Percentiles rank a stretch among this genome's conserved stretches.
Evolutionary conservation across 1,140 invertebrate species (phyloP).

Genomic region (Drosophila ercepeae): DNA sequence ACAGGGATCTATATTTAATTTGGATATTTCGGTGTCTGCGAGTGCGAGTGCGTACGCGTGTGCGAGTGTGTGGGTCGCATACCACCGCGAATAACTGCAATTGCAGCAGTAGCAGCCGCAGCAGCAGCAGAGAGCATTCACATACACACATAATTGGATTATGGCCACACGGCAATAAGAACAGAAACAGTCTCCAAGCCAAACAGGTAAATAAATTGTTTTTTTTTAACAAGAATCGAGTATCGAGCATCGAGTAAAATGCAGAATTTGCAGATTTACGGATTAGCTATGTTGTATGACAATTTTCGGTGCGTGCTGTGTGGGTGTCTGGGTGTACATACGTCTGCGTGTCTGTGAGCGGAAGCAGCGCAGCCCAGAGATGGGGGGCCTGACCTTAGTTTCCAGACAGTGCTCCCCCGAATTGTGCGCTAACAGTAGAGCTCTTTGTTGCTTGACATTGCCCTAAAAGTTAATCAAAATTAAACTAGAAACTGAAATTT

Average conservation of each 20-base stretch:
- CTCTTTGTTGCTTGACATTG: too few relatives aligned
- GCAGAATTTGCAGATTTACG: slow-evolving; percentile 19
- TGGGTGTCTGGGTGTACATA: slow-evolving; percentile 26
- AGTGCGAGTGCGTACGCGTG: slow-evolving; percentile 35
- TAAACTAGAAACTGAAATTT: background rate
- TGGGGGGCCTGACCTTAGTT: slow-evolving; percentile 43
- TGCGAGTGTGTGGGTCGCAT: slow-evolving; percentile 41
- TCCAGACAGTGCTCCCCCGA: slow-evolving; percentile 11
- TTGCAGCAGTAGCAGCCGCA: slow-evolving; percentile 46
- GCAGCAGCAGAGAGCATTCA: slow-evolving; percentile 31
- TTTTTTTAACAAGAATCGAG: slow-evolving; percentile 11
- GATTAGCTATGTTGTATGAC: slow-evolving; percentile 25
- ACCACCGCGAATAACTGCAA: slow-evolving; percentile 54
- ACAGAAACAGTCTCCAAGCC: slow-evolving; percentile 25
- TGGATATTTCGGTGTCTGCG: slow-evolving; percentile 28
- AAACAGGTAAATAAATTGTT: slow-evolving; percentile 50
- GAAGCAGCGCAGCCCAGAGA: slow-evolving; percentile 35
- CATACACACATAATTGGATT: slow-evolving; percentile 71
- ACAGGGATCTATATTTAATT: slow-evolving; percentile 28
- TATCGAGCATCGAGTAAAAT: slow-evolving; percentile 22
- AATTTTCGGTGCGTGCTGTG: slow-evolving; percentile 46
- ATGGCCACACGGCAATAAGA: slow-evolving; percentile 52
- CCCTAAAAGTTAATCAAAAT: too few relatives aligned
- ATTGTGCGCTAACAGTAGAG: background rate
- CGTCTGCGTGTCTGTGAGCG: slow-evolving; percentile 8